Evolutionary conservation across 2,113 vertebrate genomes (phyloP).

Genomic region (Oreochromis niloticus): DNA sequence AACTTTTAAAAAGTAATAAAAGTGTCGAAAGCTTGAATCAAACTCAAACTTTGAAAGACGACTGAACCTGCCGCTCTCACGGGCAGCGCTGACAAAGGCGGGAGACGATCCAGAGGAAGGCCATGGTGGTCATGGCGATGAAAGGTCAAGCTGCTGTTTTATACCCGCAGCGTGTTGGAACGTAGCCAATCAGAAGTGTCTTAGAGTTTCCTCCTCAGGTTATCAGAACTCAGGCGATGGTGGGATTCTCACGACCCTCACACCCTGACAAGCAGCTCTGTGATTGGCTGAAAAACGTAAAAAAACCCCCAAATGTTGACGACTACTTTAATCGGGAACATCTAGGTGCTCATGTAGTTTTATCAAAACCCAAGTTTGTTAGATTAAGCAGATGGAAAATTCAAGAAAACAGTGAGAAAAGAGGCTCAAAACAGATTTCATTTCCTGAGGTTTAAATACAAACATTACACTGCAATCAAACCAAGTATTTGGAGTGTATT

Average conservation of each 20-base stretch:
- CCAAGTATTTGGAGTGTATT: accelerated
- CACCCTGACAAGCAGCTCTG: neutral
- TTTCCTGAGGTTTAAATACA: neutral
- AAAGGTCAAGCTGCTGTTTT: neutral
- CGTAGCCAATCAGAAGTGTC: slow-evolving; percentile 9
- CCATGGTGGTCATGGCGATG: slow-evolving; percentile 43
- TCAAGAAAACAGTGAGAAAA: accelerated
- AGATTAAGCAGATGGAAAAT: neutral
- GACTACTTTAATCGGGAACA: neutral
- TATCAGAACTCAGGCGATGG: slow-evolving; percentile 9
- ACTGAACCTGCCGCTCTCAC: neutral
- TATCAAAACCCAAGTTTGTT: accelerated
- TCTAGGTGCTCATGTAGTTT: neutral
- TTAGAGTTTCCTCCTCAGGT: slow-evolving; percentile 2
- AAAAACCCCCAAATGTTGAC: neutral
- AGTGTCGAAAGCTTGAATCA: neutral
- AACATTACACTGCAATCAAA: neutral
- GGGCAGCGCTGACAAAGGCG: slow-evolving; percentile 54
- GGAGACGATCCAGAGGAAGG: slow-evolving; percentile 70
- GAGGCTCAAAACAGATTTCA: neutral
- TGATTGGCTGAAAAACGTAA: neutral
- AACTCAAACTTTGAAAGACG: neutral
- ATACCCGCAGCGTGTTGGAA: neutral
- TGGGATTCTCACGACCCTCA: neutral
- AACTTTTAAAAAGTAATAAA: neutral